Base-by-base conservation (phyloP, 1,140 invertebrate species). In the Dendrolimus kikuchii region DNA sequence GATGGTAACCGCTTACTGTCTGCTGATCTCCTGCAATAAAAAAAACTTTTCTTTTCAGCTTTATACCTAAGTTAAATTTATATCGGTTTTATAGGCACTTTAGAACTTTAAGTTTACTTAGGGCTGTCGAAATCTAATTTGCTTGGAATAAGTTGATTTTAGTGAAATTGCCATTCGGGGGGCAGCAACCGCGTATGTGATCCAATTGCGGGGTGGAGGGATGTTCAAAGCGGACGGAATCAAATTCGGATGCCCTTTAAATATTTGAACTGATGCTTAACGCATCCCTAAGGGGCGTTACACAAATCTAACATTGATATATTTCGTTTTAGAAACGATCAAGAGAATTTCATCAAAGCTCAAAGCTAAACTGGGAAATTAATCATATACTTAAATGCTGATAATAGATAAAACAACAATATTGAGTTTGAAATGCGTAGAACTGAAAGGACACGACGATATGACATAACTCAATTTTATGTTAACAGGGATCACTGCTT, bases 61-160 rank as follows among this genome's bases (percentile, higher is more conserved):
- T 23, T 23, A 23, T 23, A 23, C 23, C 23, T 3, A 23, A 23
- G 23, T 23, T 2, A 23, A 23, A 23, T 23, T 23, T 23, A 23
- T 23, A 23, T 23, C 23, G 23, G 23, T 23, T 23, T 23, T 23
- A 23, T 23, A 23, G 3, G 23, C 23, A 23, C 23, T 23, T 66
- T 72, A 71, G 61, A 62, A 74, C 68, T 72, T 77, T 71, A 71
- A 73, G 75, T 81, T 84, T 72, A 75, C 68, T 77, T 72, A 69
- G 67, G 71, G 71, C 54, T 56, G 69, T 74, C 67, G 68, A 69
- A 85, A 82, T 81, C 58, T 59, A 77, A 81, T 82, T 82, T 81
- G 68, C 57, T 71, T 75, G 59, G 67, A 23, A 59, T 78, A 79
- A 85, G 60, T 80, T 69, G 65, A 78, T 82, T 78, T 77, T 68